These are phyloP conservation scores for Nematolebias whitei DNA, from an alignment of 2,113 vertebrate genomes.

Conservation along the genomic window DNA sequence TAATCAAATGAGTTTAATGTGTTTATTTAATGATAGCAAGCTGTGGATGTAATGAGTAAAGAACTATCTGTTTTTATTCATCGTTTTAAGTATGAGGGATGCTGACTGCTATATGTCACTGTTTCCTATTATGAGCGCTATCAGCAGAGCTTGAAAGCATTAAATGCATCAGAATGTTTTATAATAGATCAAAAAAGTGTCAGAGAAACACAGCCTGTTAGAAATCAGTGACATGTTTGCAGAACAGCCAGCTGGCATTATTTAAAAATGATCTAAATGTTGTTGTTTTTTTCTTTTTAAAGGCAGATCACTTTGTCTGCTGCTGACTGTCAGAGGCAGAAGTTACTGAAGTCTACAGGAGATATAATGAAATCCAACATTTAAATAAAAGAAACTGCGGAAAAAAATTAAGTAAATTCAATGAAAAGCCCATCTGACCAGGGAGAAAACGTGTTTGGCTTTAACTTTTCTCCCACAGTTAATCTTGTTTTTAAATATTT, in stretches of 20 bases:
- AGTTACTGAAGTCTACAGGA: conserved; percentile 14
- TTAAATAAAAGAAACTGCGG: conserved; percentile 33
- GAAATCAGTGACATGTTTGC: neutral
- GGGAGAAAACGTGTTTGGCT: conserved; percentile 37
- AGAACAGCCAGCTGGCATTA: conserved; percentile 17
- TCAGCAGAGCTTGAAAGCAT: conserved; percentile 17
- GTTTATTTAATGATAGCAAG: conserved; percentile 60
- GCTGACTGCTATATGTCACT: conserved; percentile 45
- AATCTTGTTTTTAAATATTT: conserved; percentile 51
- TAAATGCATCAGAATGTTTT: conserved; percentile 26
- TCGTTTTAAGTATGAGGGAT: conserved; percentile 38
- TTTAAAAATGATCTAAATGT: conserved; percentile 8
- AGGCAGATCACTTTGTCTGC: neutral
- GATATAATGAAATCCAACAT: conserved; percentile 35
- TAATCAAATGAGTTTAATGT: conserved; percentile 58
- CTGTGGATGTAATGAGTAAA: conserved; percentile 45
- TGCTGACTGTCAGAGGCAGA: neutral
- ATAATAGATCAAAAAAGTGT: conserved; percentile 23
- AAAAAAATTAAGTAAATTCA: conserved; percentile 17
- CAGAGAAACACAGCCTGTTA: conserved; percentile 1
- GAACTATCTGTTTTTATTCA: conserved; percentile 21
- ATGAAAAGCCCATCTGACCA: conserved; percentile 40
- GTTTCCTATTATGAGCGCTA: conserved; percentile 32
- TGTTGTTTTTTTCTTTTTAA: conserved; percentile 2
- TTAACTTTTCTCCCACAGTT: conserved; percentile 50